Percentiles rank a stretch among this genome's conserved stretches.
Conservation (phyloP, 1,140 invertebrate genomes). For the Phthorimaea operculella region DNA sequence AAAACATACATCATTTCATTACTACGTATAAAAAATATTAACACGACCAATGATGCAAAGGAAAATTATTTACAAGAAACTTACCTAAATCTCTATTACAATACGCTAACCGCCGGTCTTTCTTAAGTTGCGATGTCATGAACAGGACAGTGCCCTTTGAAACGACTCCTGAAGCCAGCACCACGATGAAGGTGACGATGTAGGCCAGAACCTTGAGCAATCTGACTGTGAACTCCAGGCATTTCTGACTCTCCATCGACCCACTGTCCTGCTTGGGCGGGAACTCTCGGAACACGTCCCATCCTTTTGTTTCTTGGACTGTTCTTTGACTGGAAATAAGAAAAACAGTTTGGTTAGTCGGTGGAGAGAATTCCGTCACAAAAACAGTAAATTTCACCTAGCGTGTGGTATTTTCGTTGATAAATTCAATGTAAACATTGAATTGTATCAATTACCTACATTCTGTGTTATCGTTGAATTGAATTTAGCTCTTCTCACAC, state of each 20-base stretch:
- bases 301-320: conserved; percentile 90
- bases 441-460: too few species aligned
- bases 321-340: conserved; percentile 78
- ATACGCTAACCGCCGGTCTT: conserved; percentile 78
- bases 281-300: conserved; percentile 94
- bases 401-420: too few species aligned
- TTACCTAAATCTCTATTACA: conserved; percentile 87
- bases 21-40: too few species aligned
- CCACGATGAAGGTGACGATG: conserved; percentile 84
- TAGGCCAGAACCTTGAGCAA: conserved; percentile 88
- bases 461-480: too few species aligned
- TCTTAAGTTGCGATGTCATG: conserved; percentile 89
- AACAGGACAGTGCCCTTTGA: conserved; percentile 89
- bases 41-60: too few species aligned
- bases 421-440: too few species aligned
- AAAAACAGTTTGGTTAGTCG: conserved; percentile 14
- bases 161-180: conserved; percentile 83
- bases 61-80: neutral
- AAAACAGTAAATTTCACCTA: too few species aligned
- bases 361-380: neutral
- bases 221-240: conserved; percentile 86
- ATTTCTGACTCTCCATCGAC: conserved; percentile 88
- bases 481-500: neutral
- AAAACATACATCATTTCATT: neutral
- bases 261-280: conserved; percentile 89